These are phyloP conservation scores for Drosophila yooni DNA, from an alignment of 2,888 invertebrate genomes.

Conservation along the genomic window DNA sequence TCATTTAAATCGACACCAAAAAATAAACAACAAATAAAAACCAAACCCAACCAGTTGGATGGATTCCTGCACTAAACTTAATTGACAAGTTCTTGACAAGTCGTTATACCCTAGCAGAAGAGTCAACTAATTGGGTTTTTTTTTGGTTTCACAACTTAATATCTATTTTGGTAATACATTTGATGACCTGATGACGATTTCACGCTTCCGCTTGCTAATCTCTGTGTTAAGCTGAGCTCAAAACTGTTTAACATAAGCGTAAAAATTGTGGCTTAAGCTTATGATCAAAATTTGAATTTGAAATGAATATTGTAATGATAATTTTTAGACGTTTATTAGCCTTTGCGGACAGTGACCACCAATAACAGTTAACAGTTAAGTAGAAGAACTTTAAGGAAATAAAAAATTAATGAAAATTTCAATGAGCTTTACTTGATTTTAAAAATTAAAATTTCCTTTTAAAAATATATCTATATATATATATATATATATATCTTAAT, in stretches of 20 bases:
- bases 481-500: neutral
- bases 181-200: neutral
- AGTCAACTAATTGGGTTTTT: neutral
- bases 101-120: neutral
- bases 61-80: constrained; percentile 4
- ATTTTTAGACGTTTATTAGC: neutral
- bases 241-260: constrained; percentile 9
- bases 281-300: neutral
- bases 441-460: neutral
- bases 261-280: neutral
- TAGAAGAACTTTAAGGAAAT: no score
- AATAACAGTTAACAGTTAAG: neutral
- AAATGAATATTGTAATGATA: neutral
- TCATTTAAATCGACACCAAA: constrained; percentile 71
- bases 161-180: neutral
- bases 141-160: neutral
- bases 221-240: neutral
- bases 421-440: neutral
- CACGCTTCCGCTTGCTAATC: constrained; percentile 13
- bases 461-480: neutral
- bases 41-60: constrained; percentile 28
- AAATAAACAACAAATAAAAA: neutral
- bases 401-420: no score
- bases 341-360: neutral
- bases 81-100: constrained; percentile 4